phyloP scores from a whole-genome alignment of 1,140 invertebrate species.

The Prorops nasuta region DNA sequence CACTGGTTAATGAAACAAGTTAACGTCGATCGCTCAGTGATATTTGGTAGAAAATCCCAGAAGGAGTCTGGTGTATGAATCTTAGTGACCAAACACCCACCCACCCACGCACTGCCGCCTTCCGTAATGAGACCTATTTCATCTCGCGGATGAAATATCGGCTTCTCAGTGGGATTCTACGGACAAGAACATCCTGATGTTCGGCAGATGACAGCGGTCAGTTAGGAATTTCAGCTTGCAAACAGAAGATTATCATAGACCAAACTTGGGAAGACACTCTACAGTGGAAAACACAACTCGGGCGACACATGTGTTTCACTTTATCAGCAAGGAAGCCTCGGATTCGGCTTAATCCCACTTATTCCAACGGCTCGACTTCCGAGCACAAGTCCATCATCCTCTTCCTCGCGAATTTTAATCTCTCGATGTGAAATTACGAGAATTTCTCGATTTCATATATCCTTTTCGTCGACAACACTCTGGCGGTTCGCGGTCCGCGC shows the following conservation, averaged over 20 bases:
- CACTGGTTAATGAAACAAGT: not conserved
- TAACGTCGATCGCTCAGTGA: conserved; percentile 8
- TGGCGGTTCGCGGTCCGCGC: conserved; percentile 37
- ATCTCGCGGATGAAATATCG: conserved; percentile 25
- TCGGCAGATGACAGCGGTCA: conserved; percentile 1
- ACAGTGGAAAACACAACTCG: conserved; percentile 29
- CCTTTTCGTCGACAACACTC: conserved; percentile 43
- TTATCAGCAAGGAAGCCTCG: conserved; percentile 22
- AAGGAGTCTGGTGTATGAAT: conserved; percentile 23
- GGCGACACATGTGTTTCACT: conserved; percentile 40
- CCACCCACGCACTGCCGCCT: conserved; percentile 48
- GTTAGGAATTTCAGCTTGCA: conserved; percentile 9
- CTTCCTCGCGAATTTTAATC: conserved; percentile 35
- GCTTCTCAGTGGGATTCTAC: conserved; percentile 19
- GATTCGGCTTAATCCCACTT: conserved; percentile 20
- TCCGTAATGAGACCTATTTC: conserved; percentile 33
- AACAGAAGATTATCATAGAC: conserved; percentile 19
- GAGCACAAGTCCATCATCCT: conserved; percentile 28
- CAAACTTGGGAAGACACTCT: conserved; percentile 30
- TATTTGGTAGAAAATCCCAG: conserved; percentile 19
- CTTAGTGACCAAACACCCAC: conserved; percentile 32
- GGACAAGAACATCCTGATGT: conserved; percentile 8
- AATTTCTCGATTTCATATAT: conserved; percentile 36
- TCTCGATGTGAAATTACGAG: conserved; percentile 29
- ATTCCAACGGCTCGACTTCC: conserved; percentile 19